A percentile compares a stretch with the other conserved stretches of the same genome.
These are phyloP conservation scores for Cyclargus thomasi DNA, from an alignment of 1,140 invertebrate species.

Conservation along the genomic window DNA sequence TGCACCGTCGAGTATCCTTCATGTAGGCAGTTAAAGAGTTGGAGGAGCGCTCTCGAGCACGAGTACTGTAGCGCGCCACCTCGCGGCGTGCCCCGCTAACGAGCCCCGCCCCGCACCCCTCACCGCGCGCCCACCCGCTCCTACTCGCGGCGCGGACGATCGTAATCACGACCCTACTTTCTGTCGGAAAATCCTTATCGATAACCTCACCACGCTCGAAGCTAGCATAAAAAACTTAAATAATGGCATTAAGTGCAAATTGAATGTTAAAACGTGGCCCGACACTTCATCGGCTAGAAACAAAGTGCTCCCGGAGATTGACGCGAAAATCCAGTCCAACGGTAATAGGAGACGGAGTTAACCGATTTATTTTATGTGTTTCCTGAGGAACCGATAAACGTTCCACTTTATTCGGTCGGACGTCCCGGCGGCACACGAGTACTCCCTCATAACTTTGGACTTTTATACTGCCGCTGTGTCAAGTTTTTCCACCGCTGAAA, in stretches of 20 bases:
- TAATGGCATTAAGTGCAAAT: slow-evolving; percentile 3
- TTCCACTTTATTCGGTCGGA: slow-evolving; percentile 38
- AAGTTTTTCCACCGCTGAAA: too few relatives aligned
- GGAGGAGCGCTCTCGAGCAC: slow-evolving; percentile 67
- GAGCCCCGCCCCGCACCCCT: slow-evolving; percentile 34
- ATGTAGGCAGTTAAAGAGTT: slow-evolving; percentile 75
- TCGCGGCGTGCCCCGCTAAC: slow-evolving; percentile 61
- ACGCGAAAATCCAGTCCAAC: slow-evolving; percentile 31
- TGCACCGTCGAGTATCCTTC: slow-evolving; percentile 67
- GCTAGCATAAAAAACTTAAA: too few relatives aligned
- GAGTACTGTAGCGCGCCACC: slow-evolving; percentile 64
- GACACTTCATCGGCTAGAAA: slow-evolving; percentile 14
- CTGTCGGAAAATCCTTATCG: neutral
- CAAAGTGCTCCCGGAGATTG: slow-evolving; percentile 13
- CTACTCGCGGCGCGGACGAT: neutral
- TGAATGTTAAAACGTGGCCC: slow-evolving; percentile 18
- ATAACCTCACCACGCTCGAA: neutral
- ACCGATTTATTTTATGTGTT: slow-evolving; percentile 52
- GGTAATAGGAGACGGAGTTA: slow-evolving; percentile 36
- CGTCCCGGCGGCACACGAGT: slow-evolving; percentile 12
- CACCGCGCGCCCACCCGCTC: slow-evolving; percentile 28
- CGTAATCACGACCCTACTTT: neutral
- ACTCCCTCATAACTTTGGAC: neutral
- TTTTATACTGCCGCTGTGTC: neutral
- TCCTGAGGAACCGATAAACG: slow-evolving; percentile 52